phyloP scores from a whole-genome alignment of 2,113 vertebrate species.

The Shinisaurus crocodilurus region DNA sequence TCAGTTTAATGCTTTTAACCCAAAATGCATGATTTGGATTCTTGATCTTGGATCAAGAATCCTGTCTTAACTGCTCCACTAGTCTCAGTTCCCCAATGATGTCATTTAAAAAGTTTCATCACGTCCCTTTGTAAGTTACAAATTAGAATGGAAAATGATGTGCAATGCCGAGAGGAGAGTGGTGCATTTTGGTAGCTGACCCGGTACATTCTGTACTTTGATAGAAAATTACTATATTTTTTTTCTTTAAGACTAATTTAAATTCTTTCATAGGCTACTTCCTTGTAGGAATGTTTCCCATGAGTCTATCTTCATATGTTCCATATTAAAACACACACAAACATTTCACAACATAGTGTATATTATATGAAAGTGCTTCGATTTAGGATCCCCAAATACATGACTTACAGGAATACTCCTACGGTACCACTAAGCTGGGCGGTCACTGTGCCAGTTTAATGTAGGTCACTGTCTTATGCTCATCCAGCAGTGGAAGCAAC shows the following conservation, averaged over 20 bases:
- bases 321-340: slow-evolving; percentile 31
- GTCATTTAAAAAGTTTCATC: slow-evolving; percentile 41
- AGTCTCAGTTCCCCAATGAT: slow-evolving; percentile 44
- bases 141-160: slow-evolving; percentile 38
- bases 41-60: no score
- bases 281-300: slow-evolving; percentile 19
- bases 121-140: slow-evolving; percentile 39
- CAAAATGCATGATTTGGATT: neutral
- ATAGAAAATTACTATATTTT: slow-evolving; percentile 47
- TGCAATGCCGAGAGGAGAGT: slow-evolving; percentile 36
- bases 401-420: neutral
- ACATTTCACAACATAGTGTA: neutral
- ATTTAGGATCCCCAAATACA: neutral
- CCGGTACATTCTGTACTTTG: slow-evolving; percentile 67
- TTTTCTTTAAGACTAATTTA: slow-evolving; percentile 45
- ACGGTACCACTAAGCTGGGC: neutral
- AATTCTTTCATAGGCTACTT: slow-evolving; percentile 41
- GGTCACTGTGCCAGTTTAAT: no score
- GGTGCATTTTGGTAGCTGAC: slow-evolving; percentile 56
- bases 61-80: slow-evolving; percentile 28
- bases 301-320: neutral
- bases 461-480: neutral
- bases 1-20: neutral
- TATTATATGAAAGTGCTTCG: neutral
- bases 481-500: neutral